Conservation (phyloP, 2,113 vertebrate species). For the Amphiprion ocellaris region DNA sequence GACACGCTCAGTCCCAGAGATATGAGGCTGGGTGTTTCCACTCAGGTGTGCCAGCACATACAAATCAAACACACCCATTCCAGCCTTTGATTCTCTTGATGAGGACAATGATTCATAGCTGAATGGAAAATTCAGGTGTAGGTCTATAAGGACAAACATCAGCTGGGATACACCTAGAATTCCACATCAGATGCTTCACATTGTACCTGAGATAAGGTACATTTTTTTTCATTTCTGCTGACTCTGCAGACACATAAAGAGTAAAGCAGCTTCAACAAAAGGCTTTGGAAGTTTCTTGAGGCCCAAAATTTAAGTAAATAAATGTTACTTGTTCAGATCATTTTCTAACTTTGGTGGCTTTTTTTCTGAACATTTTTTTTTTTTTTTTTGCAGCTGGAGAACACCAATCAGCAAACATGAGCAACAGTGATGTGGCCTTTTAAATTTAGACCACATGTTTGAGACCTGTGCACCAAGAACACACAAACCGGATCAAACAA, state of each 20-base stretch:
- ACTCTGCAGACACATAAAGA: background rate
- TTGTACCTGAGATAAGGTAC: background rate
- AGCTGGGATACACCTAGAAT: constrained; percentile 8
- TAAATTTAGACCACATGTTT: constrained; percentile 8
- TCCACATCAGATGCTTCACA: background rate
- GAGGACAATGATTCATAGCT: constrained; percentile 19
- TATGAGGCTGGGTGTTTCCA: constrained; percentile 17
- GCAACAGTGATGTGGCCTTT: background rate
- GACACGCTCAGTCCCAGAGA: background rate
- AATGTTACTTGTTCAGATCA: background rate
- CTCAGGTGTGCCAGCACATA: constrained; percentile 51
- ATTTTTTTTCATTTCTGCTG: background rate
- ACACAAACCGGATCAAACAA: constrained; percentile 17
- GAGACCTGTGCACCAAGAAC: background rate
- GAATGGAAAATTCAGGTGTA: background rate
- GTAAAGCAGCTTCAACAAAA: no score
- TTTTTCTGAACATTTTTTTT: no score
- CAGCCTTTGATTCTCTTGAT: constrained; percentile 2
- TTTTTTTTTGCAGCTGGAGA: background rate
- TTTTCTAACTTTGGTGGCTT: no score
- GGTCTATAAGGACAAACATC: background rate
- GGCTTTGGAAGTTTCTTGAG: no score
- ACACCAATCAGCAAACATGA: constrained; percentile 13
- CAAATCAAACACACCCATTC: constrained; percentile 55
- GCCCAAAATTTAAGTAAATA: background rate